Evolutionary conservation across 2,888 invertebrate genomes (phyloP).

Genomic region (Drosophila recens): DNA sequence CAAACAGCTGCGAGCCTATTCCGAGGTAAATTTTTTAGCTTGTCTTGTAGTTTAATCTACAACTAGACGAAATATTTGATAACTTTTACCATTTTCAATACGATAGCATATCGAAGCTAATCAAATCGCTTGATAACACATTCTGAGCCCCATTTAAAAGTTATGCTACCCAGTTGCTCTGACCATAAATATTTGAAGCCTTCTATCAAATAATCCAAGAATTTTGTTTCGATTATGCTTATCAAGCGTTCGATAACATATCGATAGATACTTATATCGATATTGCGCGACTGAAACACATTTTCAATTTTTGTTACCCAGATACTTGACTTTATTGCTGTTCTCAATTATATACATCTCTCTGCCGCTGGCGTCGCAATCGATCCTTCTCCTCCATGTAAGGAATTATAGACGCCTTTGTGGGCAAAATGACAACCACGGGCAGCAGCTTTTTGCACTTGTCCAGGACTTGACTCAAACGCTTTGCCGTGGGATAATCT

Average conservation of each 20-base stretch:
- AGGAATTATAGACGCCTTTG: constrained; percentile 37
- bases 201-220: too few relatives aligned
- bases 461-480: constrained; percentile 27
- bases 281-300: background rate
- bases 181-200: too few relatives aligned
- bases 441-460: constrained; percentile 49
- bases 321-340: constrained; percentile 21
- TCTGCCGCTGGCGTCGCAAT: constrained; percentile 40
- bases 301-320: constrained; percentile 14
- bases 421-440: constrained; percentile 52
- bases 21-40: background rate
- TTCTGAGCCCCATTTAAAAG: background rate
- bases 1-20: background rate
- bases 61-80: background rate
- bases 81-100: too few relatives aligned
- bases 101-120: background rate
- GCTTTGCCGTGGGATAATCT: constrained; percentile 49
- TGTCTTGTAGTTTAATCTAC: background rate
- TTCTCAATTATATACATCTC: constrained; percentile 43
- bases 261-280: background rate
- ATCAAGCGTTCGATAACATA: background rate
- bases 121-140: background rate
- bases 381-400: constrained; percentile 62
- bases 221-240: too few relatives aligned
- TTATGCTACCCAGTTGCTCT: too few relatives aligned